Base-by-base conservation (phyloP, 2,113 vertebrate genomes). In the Bubo scandiacus region DNA sequence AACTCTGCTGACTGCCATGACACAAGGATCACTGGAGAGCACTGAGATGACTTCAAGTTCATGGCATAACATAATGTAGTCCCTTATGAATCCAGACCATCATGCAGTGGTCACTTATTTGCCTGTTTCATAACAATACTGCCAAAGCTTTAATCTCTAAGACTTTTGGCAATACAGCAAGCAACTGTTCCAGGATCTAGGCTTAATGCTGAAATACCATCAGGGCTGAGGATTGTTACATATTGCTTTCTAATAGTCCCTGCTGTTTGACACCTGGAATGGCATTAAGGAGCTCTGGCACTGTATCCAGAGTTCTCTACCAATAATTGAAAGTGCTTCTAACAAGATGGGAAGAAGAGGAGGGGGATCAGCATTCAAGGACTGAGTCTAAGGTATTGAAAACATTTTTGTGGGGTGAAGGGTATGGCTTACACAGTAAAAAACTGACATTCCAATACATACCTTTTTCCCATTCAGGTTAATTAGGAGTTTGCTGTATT, bases 221-320 rank as follows among this genome's bases (percentile, higher is more conserved):
- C 74, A 83, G 57, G 57, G 58, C 40, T 94, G 67, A 78, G 78
- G 82, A 73, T 55, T 91, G 82, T 74, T 70, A 32, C 67, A 43
- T 70, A 80, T 9, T 80, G 74, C 81, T 95, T 81, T 82, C 88
- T 88, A 82, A 85, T 26, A 92, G 79, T 55, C 62, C 84, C 74
- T 70, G 59, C 84, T 94, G 62, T 54, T 51, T 80, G 86, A 91
- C 96, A 89, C 78, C 84, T 93, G 91, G 86, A 95, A 70, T 15
- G 36, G 94, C 81, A 87, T 57, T 73, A 85, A 88, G 81, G 81
- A 73, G 66, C 57, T 71, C 81, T 83, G 67, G 74, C 68, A 51
- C 74, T 36, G 42, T 9, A 66, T 55, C 30, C 29, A 47, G 66
- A 42, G 42, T 14, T 62, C 36, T 65, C 20, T 36, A 90, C 36